These are phyloP conservation scores for Argyresthia goedartella DNA, from an alignment of 2,888 invertebrate genomes.

Conservation along the genomic window DNA sequence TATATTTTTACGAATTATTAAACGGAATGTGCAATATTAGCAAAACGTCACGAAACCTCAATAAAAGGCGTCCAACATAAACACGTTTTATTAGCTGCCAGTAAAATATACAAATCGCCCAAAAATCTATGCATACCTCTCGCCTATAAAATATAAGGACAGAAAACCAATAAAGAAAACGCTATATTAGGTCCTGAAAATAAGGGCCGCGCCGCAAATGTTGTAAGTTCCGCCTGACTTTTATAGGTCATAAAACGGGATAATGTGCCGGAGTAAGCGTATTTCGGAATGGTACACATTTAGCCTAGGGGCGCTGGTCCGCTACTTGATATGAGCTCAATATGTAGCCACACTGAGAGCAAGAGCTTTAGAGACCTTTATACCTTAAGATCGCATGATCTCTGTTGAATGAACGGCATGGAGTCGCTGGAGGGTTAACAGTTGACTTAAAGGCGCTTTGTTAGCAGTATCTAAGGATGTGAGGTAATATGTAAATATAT, in stretches of 20 bases:
- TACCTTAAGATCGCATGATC: constrained; percentile 7
- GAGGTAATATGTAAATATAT: neutral
- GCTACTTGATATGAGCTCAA: constrained; percentile 43
- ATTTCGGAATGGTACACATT: constrained; percentile 67
- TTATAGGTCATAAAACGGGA: constrained; percentile 68
- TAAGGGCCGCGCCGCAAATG: constrained; percentile 63
- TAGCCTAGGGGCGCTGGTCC: constrained; percentile 49
- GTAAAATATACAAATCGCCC: constrained; percentile 53
- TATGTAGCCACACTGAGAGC: constrained; percentile 36
- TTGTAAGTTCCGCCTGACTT: constrained; percentile 62
- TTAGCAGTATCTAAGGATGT: neutral
- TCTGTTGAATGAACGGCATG: too few species aligned
- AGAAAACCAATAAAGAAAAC: constrained; percentile 51
- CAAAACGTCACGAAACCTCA: constrained; percentile 46
- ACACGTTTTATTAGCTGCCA: constrained; percentile 47
- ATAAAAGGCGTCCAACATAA: constrained; percentile 47
- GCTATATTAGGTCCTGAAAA: constrained; percentile 61
- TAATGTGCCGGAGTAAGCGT: constrained; percentile 65
- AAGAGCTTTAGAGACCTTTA: constrained; percentile 20
- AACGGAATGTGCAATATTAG: constrained; percentile 31
- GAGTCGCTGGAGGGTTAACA: too few species aligned
- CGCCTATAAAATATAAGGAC: constrained; percentile 50
- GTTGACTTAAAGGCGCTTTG: too few species aligned
- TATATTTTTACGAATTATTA: constrained; percentile 24
- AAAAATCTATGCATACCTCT: constrained; percentile 55